phyloP scores from a whole-genome alignment of 2,888 invertebrate genomes.

The Hirtodrosophila confusa region DNA sequence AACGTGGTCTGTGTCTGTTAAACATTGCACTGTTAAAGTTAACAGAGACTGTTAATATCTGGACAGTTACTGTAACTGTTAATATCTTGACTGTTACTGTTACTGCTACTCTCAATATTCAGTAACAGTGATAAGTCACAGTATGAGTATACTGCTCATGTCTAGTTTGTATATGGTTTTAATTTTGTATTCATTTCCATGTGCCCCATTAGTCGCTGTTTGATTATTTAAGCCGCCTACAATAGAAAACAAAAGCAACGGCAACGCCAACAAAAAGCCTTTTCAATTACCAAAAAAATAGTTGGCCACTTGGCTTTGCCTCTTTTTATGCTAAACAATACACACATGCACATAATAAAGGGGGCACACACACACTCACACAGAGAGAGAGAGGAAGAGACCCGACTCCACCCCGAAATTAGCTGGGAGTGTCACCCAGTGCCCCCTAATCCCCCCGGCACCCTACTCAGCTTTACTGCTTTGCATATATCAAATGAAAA shows the following conservation, averaged over 20 bases:
- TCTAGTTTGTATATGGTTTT: conserved; percentile 8
- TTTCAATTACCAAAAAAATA: conserved; percentile 69
- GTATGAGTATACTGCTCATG: too few relatives aligned
- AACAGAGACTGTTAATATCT: too few relatives aligned
- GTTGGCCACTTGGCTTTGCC: conserved; percentile 56
- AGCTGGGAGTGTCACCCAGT: conserved; percentile 46
- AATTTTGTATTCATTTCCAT: conserved; percentile 5
- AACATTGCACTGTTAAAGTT: too few relatives aligned
- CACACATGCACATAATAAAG: conserved; percentile 28
- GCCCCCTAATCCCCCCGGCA: not conserved
- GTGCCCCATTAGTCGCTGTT: conserved; percentile 49
- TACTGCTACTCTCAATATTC: too few relatives aligned
- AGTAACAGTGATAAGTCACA: too few relatives aligned
- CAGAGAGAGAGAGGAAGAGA: too few relatives aligned
- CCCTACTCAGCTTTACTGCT: conserved; percentile 5
- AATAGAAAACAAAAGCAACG: conserved; percentile 25
- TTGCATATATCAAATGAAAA: conserved; percentile 48
- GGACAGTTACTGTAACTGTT: too few relatives aligned
- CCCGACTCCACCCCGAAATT: conserved; percentile 15
- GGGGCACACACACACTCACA: not conserved
- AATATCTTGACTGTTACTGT: too few relatives aligned
- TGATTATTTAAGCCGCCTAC: conserved; percentile 73
- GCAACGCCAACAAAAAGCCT: conserved; percentile 35
- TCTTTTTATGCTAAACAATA: conserved; percentile 67
- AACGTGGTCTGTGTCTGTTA: too few relatives aligned